phyloP scores from a whole-genome alignment of 2,113 vertebrate genomes.

The Sialia sialis region DNA sequence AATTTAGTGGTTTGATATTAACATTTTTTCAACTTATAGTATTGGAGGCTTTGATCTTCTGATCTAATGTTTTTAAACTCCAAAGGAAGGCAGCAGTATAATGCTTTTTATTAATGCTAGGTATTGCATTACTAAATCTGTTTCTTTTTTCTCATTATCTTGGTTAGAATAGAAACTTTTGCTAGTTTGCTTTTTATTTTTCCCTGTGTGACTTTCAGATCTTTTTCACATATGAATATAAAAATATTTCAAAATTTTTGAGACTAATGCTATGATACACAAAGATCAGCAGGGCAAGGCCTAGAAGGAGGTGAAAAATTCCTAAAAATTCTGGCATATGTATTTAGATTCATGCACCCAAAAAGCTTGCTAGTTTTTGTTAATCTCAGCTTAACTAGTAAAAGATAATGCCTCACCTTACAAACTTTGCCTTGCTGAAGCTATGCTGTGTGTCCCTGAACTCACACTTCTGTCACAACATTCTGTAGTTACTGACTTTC shows the following conservation, averaged over 20 bases:
- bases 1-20: neutral
- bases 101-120: neutral
- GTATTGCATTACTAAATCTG: neutral
- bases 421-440: neutral
- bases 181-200: neutral
- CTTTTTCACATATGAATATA: neutral
- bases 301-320: neutral
- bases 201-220: neutral
- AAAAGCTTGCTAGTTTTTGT: neutral
- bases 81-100: neutral
- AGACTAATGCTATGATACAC: neutral
- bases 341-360: neutral
- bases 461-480: accelerated
- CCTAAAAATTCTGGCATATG: accelerated
- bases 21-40: neutral
- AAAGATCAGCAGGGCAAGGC: neutral
- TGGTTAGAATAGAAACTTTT: neutral
- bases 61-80: neutral
- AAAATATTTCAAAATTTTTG: neutral
- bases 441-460: neutral
- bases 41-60: neutral
- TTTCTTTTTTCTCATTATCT: neutral
- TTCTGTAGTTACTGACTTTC: neutral
- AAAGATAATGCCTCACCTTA: neutral
- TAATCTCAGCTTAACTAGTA: neutral